Conservation (phyloP, 2,113 vertebrate genomes). For the Pristiophorus japonicus region DNA sequence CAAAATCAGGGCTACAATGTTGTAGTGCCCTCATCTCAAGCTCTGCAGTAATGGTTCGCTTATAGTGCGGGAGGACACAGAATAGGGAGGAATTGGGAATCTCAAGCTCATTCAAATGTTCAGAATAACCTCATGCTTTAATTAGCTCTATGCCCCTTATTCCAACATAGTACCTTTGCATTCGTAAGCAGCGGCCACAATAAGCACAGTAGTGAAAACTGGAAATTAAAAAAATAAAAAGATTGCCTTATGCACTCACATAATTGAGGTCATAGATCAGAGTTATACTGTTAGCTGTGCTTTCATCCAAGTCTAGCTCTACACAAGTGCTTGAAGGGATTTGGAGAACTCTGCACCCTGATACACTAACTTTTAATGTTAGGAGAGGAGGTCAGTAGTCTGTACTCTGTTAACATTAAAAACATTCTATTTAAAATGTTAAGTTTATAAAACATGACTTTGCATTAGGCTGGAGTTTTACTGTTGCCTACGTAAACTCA, state of each 20-base stretch:
- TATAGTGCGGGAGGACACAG: neutral
- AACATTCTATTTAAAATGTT: neutral
- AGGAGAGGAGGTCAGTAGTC: neutral
- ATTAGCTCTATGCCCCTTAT: neutral
- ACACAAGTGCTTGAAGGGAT: neutral
- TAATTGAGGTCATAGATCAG: neutral
- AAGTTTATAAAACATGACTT: neutral
- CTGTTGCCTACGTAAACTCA: neutral
- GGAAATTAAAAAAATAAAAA: neutral
- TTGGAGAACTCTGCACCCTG: neutral
- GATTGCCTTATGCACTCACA: neutral
- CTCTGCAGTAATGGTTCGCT: neutral
- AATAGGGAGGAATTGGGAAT: neutral
- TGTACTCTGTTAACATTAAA: neutral
- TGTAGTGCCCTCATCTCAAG: neutral
- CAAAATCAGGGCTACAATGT: neutral
- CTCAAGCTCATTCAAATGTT: neutral
- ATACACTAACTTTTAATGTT: neutral
- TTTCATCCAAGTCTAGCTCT: neutral
- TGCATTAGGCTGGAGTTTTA: neutral
- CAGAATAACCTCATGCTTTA: neutral
- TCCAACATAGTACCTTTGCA: neutral
- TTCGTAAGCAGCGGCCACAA: neutral
- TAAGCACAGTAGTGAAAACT: neutral
- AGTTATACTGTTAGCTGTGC: neutral